Evolutionary conservation across 2,888 invertebrate species (phyloP).

Genomic region (Sepiola atlantica): DNA sequence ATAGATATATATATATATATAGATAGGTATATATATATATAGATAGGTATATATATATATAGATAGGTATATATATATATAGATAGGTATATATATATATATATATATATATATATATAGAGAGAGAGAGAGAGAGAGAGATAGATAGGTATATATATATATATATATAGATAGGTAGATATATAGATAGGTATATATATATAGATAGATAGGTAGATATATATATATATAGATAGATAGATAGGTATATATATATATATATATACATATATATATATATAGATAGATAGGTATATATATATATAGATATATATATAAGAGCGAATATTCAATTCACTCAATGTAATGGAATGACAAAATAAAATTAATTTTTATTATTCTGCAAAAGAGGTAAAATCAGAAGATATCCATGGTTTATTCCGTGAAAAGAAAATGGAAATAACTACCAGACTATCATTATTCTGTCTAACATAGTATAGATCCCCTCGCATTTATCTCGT

Average conservation of each 20-base stretch:
- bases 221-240: not conserved
- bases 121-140: not conserved
- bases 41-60: not conserved
- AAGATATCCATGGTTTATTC: no score
- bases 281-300: not conserved
- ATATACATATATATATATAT: not conserved
- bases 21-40: not conserved
- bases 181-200: slow-evolving; percentile 6
- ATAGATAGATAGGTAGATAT: not conserved
- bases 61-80: slow-evolving; percentile 3
- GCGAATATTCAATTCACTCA: no score
- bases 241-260: not conserved
- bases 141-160: slow-evolving; percentile 22
- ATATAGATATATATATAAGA: slow-evolving; percentile 8
- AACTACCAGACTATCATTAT: no score
- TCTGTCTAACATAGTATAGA: no score
- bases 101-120: not conserved
- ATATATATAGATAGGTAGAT: not conserved
- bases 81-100: not conserved
- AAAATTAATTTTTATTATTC: no score
- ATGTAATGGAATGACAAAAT: no score
- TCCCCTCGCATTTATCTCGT: no score
- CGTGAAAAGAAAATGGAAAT: no score
- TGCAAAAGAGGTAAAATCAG: no score
- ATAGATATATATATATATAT: slow-evolving; percentile 34